Base-by-base conservation (phyloP, 1,140 invertebrate species). In the Euglossa dilemma region DNA sequence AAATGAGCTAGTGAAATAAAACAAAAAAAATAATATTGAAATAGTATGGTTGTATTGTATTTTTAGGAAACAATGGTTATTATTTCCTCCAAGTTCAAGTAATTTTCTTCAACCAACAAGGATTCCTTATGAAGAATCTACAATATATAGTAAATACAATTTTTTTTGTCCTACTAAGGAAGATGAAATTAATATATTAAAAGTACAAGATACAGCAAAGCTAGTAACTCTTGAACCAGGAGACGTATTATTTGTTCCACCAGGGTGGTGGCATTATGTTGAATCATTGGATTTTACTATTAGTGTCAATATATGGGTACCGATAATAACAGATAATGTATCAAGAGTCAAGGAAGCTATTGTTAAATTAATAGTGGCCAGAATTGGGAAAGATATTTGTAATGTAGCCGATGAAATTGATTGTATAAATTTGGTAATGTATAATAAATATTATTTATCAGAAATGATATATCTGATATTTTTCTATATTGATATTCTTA, bases 201-300 rank as follows among this genome's bases (percentile, higher is more conserved):
- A 83, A 70, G 84, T 88, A 47, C 59, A 80, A 70, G 75, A 84
- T 25, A 87, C 69, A 47, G 77, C 91, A 64, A 91, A 95, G 94
- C 94, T 95, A 52, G 94, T 98, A 28, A 95, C 94, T 36, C 94
- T 99, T 50, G 95, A 97, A 69, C 96, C 98, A 14, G 98, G 98
- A 5, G 97, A 99, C 94, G 96, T 98, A 11, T 93, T 99, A 16
- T 96, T 97, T 91, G 97, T 99, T 3, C 98, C 98, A 14, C 95
- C 95, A 87, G 96, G 97, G 73, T 99, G 98, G 98, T 99, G 98
- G 98, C 98, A 99, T 95, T 99, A 97, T 95, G 98, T 99, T 9
- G 97, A 98, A 93, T 97, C 97, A 89, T 90, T 97, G 64, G 96
- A 96, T 81, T 93, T 95, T 12, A 95, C 97, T 28, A 95, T 99